phyloP scores from a whole-genome alignment of 1,140 invertebrate genomes.

The Zaprionus kolodkinae region DNA sequence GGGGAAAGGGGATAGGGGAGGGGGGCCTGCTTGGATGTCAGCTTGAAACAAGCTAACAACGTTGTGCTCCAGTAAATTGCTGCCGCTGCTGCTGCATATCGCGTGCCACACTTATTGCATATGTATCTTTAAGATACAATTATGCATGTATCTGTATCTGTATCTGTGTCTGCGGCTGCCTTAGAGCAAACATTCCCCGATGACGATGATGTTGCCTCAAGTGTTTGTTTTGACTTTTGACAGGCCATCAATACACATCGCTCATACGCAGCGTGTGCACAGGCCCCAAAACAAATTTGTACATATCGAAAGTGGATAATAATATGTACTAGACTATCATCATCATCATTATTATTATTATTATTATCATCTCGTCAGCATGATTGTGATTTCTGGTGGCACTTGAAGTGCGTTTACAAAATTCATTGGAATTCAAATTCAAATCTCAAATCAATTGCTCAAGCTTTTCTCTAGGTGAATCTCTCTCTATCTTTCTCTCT shows the following conservation, averaged over 20 bases:
- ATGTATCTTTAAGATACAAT: conserved; percentile 54
- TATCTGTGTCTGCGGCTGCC: neutral
- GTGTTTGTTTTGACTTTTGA: conserved; percentile 59
- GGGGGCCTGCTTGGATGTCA: conserved; percentile 11
- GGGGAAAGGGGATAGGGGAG: no score
- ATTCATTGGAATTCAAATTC: conserved; percentile 16
- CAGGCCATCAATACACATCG: conserved; percentile 64
- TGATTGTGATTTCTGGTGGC: neutral
- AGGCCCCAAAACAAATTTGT: conserved; percentile 21
- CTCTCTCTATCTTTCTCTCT: neutral
- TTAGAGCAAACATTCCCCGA: conserved; percentile 10
- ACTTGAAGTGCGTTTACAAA: conserved; percentile 9
- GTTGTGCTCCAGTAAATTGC: conserved; percentile 58
- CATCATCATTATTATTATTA: neutral
- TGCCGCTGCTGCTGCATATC: conserved; percentile 37
- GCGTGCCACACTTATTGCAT: conserved; percentile 65
- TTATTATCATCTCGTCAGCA: neutral
- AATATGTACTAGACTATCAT: conserved; percentile 2
- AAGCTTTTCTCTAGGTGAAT: neutral
- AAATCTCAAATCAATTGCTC: conserved; percentile 9
- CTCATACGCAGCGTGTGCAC: conserved; percentile 43
- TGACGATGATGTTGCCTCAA: conserved; percentile 21
- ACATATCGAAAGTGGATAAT: conserved; percentile 36
- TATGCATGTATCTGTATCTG: conserved; percentile 26
- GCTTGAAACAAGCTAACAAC: conserved; percentile 35